Percentiles rank a stretch among this genome's conserved stretches.
These are phyloP conservation scores for Acanthosepion esculentum DNA, from an alignment of 2,888 invertebrate genomes.

Conservation along the genomic window DNA sequence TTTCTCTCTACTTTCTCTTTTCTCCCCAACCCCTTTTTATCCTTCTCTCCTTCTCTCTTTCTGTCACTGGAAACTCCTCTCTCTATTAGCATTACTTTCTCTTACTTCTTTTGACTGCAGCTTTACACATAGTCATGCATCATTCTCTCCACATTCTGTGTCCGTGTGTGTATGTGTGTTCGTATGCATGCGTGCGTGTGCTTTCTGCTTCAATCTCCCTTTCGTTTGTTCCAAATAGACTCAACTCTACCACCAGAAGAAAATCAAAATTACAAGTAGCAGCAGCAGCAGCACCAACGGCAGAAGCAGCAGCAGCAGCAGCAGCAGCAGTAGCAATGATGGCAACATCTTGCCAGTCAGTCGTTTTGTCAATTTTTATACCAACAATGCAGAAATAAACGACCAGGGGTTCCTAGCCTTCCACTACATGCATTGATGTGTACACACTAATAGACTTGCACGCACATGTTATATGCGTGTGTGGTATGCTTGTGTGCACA, in stretches of 20 bases:
- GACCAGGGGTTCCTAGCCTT: background rate
- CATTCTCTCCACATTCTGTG: background rate
- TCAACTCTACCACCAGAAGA: background rate
- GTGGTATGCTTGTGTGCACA: background rate
- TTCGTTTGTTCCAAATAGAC: background rate
- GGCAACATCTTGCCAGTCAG: background rate
- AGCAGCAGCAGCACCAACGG: background rate
- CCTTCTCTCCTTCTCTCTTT: background rate
- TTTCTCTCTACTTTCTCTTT: background rate
- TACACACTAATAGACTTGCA: background rate
- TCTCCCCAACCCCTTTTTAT: background rate
- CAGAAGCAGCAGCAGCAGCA: background rate
- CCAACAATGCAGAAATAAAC: background rate
- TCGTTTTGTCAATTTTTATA: conserved; percentile 8
- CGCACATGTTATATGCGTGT: background rate
- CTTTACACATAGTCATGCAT: background rate
- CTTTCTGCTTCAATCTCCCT: background rate
- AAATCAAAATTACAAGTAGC: background rate
- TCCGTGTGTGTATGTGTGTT: background rate
- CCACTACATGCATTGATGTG: background rate
- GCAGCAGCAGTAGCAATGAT: background rate
- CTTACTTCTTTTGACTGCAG: background rate
- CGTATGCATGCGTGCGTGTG: background rate
- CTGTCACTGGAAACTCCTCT: background rate
- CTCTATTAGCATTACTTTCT: too few species aligned